Evolutionary conservation across 2,888 invertebrate genomes (phyloP), one percentile per base, ranked within the genome.

Genomic region (Ariolimax columbianus): DNA sequence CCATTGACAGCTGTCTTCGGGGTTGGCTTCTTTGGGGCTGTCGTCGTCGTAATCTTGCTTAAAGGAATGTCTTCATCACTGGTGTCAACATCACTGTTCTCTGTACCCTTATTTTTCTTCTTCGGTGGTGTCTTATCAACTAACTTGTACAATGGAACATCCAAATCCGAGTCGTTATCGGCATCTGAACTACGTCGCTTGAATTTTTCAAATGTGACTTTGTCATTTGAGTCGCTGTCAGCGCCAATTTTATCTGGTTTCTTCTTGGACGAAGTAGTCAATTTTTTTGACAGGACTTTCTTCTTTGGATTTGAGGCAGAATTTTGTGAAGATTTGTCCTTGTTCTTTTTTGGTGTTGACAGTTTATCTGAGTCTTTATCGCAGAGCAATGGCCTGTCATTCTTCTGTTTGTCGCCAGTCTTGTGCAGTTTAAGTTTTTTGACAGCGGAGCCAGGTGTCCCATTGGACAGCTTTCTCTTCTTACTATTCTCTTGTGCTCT

Each of bases 141-240:
- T 30, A 92, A 86, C 63, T 88, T 88, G 51, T 89, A 85, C 40
- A 92, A 85, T 14, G 91, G 92, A 26, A 89, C 88, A 84, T 91
- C 90, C 0, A 89, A 90, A 73, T 91, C 91, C 17, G 87, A 87
- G 43, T 87, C 88, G 26, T 78, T 70, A 30, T 66, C 68, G 6
- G n/a, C 38, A 51, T 66, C 81, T 17, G 77, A 77, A 47, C 63
- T 77, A 38, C 38, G 51, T 36, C 87, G 86, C 81, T 90, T 90
- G 36, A 90, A 86, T 66, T 87, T 89, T 14, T 89, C 88, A 26
- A 90, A 84, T 17, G 89, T 77, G 26, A 87, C 80, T 51, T 89
- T 88, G 43, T 89, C 90, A 30, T 89, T 88, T 38, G 88, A 86
- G 70, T 83, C 83, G 68, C 85, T 86, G 47, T 80, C 83, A 4